Percentiles rank a stretch among this genome's conserved stretches.
phyloP scores from a whole-genome alignment of 1,140 invertebrate genomes.

The Paraescarpia echinospica region DNA sequence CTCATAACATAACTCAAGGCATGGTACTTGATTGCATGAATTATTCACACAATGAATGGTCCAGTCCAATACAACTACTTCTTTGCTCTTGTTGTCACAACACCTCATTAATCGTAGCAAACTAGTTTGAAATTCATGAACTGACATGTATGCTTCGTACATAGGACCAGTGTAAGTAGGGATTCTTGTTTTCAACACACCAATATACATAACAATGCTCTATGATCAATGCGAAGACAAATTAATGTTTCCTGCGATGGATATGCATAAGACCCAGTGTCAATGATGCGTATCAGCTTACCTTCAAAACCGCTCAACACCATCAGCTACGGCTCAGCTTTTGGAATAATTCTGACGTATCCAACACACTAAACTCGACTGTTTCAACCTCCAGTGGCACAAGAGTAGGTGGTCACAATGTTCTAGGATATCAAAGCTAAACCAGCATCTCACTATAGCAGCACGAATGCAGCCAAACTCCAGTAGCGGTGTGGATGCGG shows the following conservation, averaged over 20 bases:
- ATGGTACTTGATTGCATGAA: background rate
- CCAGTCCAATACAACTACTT: background rate
- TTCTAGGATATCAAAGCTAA: background rate
- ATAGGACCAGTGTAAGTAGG: background rate
- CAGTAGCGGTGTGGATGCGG: background rate
- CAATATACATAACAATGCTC: background rate
- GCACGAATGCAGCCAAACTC: background rate
- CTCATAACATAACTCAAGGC: background rate
- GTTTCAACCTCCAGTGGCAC: background rate
- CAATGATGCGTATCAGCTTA: background rate
- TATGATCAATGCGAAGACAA: background rate
- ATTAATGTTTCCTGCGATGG: background rate
- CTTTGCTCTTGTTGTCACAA: background rate
- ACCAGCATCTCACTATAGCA: background rate
- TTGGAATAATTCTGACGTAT: background rate
- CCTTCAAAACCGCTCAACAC: background rate
- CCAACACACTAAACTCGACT: background rate
- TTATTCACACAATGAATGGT: background rate
- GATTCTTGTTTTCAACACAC: background rate
- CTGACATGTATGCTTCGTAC: background rate
- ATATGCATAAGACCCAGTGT: background rate
- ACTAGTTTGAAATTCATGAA: background rate
- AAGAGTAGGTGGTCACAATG: background rate
- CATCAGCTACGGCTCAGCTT: background rate
- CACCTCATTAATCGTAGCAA: background rate